A percentile compares a stretch with the other conserved stretches of the same genome.
These are phyloP conservation scores for Sphaerophoria taeniata DNA, from an alignment of 2,888 invertebrate genomes.

Conservation along the genomic window DNA sequence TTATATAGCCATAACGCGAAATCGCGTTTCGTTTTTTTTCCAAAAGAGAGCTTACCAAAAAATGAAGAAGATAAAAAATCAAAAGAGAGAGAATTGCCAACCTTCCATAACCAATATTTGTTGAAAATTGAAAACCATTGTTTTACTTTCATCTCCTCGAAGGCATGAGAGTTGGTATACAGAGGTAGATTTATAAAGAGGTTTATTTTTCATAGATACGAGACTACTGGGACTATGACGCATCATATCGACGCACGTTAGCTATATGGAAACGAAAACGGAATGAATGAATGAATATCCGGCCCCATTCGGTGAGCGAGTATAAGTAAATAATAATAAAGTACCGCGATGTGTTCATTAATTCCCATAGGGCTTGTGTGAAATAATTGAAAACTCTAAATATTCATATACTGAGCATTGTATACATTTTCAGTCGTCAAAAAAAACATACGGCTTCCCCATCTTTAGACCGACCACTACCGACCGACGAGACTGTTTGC, in stretches of 20 bases:
- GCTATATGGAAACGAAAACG: not conserved
- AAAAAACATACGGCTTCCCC: too few relatives aligned
- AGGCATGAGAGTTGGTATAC: not conserved
- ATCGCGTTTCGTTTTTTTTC: conserved; percentile 17
- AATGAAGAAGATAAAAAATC: not conserved
- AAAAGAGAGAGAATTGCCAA: conserved; percentile 16
- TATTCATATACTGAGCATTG: conserved; percentile 48
- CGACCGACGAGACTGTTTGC: not conserved
- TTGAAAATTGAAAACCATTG: conserved; percentile 57
- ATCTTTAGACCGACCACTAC: not conserved
- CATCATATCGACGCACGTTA: not conserved
- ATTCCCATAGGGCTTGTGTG: conserved; percentile 53
- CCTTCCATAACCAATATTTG: not conserved
- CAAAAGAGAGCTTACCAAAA: not conserved
- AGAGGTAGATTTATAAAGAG: not conserved
- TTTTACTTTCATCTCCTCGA: conserved; percentile 53
- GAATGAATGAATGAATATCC: conserved; percentile 12
- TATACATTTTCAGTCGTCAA: conserved; percentile 11
- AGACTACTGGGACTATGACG: too few relatives aligned
- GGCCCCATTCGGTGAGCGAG: conserved; percentile 1
- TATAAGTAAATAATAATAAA: conserved; percentile 62
- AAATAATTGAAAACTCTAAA: conserved; percentile 71
- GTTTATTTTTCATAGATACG: not conserved
- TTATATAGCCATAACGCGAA: conserved; percentile 17
- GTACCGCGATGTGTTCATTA: conserved; percentile 56